Evolutionary conservation across 2,888 invertebrate species (phyloP).

Genomic region (Megaustenia siamemsis): DNA sequence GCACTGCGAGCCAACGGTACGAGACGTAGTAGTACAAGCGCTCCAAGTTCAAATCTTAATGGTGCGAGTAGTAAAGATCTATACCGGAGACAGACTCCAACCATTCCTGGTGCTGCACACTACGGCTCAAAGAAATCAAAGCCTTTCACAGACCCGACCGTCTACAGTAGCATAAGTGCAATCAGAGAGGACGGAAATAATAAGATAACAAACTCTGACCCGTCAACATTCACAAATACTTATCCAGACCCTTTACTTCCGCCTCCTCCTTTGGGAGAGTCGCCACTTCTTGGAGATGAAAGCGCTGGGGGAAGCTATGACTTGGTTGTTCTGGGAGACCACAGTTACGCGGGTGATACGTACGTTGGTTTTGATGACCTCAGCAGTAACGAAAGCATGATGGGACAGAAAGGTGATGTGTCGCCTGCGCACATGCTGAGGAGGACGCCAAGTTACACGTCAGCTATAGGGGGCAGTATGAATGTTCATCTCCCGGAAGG

Average conservation of each 20-base stretch:
- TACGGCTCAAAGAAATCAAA: neutral
- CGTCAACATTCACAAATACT: neutral
- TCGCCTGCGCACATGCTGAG: constrained; percentile 46
- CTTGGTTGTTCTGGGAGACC: neutral
- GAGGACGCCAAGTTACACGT: constrained; percentile 68
- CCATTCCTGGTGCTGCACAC: neutral
- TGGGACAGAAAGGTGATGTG: constrained; percentile 22
- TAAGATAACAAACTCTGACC: neutral
- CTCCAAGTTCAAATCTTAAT: neutral
- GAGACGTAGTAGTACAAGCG: neutral
- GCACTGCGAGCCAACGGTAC: neutral
- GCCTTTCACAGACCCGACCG: neutral
- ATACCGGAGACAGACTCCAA: too few relatives aligned
- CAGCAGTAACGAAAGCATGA: constrained; percentile 38
- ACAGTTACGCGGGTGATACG: neutral
- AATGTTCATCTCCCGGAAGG: constrained; percentile 23
- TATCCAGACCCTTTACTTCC: constrained; percentile 42
- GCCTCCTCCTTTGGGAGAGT: constrained; percentile 43
- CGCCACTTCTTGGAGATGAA: constrained; percentile 35
- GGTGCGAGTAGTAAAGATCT: neutral
- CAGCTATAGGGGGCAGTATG: constrained; percentile 60
- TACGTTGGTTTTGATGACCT: constrained; percentile 45
- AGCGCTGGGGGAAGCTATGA: constrained; percentile 22
- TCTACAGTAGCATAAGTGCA: neutral
- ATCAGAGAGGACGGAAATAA: neutral